Evolutionary conservation across 2,797 vertebrate species (phyloP).

Genomic region (Parotocinclus haroldoi): DNA sequence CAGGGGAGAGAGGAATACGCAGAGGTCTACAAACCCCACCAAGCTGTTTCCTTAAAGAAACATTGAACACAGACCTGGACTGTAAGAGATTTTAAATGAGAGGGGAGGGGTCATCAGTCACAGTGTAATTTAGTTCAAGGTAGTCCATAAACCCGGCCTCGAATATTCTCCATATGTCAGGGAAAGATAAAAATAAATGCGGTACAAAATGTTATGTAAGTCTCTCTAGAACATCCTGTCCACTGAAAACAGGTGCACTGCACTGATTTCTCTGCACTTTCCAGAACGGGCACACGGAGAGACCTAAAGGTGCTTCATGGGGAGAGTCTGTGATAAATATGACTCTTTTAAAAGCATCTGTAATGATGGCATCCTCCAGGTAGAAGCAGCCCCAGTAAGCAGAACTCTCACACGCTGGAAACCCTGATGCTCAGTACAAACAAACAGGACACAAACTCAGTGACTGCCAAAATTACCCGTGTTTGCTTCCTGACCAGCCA

Average conservation of each 20-base stretch:
- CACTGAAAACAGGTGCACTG: constrained; percentile 33
- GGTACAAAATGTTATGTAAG: constrained; percentile 22
- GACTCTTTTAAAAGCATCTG: constrained; percentile 19
- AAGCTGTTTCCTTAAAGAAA: constrained; percentile 1
- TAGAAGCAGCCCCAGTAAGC: neutral
- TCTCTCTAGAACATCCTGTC: constrained; percentile 33
- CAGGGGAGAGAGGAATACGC: constrained; percentile 13
- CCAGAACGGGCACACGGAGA: constrained; percentile 6
- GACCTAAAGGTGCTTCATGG: constrained; percentile 22
- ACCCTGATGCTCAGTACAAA: no score
- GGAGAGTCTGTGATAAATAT: constrained; percentile 40
- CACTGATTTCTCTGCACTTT: constrained; percentile 30
- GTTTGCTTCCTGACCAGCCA: neutral
- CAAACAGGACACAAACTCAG: no score
- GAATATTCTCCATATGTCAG: constrained; percentile 28
- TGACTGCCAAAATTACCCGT: neutral
- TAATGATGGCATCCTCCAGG: constrained; percentile 34
- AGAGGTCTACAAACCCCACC: constrained; percentile 6
- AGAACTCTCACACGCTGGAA: no score
- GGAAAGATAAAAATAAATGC: constrained; percentile 40
- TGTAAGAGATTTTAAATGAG: neutral
- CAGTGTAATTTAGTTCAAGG: constrained; percentile 26
- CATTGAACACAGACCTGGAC: constrained; percentile 10
- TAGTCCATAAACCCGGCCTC: constrained; percentile 22
- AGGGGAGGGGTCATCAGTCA: constrained; percentile 18